Base-by-base conservation (phyloP, 2,113 vertebrate genomes). In the Ammodramus savannarum region DNA sequence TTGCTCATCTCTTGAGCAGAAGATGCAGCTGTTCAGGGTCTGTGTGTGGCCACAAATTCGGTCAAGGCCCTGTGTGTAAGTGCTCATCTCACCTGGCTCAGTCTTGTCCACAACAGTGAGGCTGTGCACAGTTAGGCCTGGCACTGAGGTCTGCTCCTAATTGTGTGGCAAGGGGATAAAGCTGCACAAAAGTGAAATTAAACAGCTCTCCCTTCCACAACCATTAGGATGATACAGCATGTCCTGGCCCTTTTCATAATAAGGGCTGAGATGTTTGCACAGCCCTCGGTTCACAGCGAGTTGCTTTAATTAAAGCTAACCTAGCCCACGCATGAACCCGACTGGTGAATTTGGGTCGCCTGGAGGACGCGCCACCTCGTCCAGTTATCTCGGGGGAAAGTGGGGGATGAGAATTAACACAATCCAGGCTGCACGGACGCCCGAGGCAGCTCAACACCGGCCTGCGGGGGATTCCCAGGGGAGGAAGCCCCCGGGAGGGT, bases 1-100 rank as follows among this genome's bases (percentile, higher is more conserved):
- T 41, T 41, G 39, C 39, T 41, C 39, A 41, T 34, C 20, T 57
- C 39, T 68, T 55, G 39, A 29, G 23, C 29, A 17, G n/a, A 59
- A 85, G 52, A 52, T 23, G 22, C 10, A 52, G n/a, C 49, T 59
- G 16, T 12, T 66, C 15, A 8, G 38, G 39, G 57, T 34, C 4
- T 36, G 34, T 10, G 23, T 58, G 54, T 32, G 48, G 39, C 57
- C 1, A 0, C 27, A 5, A 52, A 43, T 29, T 12, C 59, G 38
- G 25, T 10, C 11, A 26, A 52, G 31, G 34, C 36, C 1, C 1
- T 4, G 20, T 3, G 43, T 25, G 8, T n/a, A 26, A 49, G 20
- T 1, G 16, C 0, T 0, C 3, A 16, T 57, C 29, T 34, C 66
- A 27, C 9, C 36, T 18, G 41, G 17, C 0, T 0, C 25, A 46